Evolutionary conservation across 1,140 invertebrate genomes (phyloP).

Genomic region (Bilobella aurantiaca): DNA sequence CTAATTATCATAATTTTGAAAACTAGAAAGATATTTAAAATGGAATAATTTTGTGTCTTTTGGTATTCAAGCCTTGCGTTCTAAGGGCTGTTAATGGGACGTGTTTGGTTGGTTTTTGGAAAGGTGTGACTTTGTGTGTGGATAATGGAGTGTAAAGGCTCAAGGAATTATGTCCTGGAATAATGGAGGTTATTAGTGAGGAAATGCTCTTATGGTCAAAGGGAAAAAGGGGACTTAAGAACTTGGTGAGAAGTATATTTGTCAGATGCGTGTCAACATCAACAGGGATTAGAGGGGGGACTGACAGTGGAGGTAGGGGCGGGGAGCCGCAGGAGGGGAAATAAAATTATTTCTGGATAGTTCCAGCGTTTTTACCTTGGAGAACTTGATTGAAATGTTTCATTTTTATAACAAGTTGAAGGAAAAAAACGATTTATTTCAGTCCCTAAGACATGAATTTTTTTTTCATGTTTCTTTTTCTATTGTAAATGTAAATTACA

Average conservation of each 20-base stretch:
- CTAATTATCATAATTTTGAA: too few relatives aligned
- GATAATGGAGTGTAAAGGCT: conserved; percentile 6
- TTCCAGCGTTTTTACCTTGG: neutral
- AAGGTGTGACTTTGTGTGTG: conserved; percentile 6
- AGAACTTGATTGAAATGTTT: too few relatives aligned
- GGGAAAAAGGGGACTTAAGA: neutral
- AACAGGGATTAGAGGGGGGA: conserved; percentile 4
- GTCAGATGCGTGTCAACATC: conserved; percentile 12
- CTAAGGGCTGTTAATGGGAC: too few relatives aligned
- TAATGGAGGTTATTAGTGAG: conserved; percentile 6
- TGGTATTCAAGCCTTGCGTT: too few relatives aligned
- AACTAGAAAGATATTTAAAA: too few relatives aligned
- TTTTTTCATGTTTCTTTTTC: too few relatives aligned
- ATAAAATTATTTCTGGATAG: neutral
- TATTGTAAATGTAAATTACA: too few relatives aligned
- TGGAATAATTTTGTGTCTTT: too few relatives aligned
- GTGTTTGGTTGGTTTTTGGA: neutral
- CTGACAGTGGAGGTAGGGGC: neutral
- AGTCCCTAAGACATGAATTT: too few relatives aligned
- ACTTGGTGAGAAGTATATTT: conserved; percentile 6
- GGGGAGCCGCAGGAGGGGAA: neutral
- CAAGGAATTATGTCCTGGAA: conserved; percentile 2
- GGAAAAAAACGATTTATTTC: too few relatives aligned
- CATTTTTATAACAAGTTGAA: too few relatives aligned
- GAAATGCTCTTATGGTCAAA: conserved; percentile 8